These are phyloP conservation scores for Pelodiscus sinensis DNA, from an alignment of 2,113 vertebrate species.

Conservation along the genomic window DNA sequence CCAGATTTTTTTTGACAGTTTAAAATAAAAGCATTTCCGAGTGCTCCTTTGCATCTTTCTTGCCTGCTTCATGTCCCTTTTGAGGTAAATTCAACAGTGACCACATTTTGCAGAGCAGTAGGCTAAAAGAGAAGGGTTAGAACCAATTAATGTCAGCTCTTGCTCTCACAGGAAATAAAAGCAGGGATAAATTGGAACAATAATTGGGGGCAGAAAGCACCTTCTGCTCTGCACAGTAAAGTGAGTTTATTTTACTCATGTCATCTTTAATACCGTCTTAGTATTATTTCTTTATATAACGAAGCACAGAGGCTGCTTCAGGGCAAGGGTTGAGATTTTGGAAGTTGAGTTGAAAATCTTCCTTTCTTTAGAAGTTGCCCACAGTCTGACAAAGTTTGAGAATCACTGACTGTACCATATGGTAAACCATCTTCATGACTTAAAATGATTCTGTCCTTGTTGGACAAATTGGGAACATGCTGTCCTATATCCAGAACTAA, in stretches of 20 bases:
- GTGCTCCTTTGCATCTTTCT: neutral
- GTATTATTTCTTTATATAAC: neutral
- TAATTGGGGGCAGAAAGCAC: neutral
- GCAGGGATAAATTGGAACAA: neutral
- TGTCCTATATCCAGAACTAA: neutral
- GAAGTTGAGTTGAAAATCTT: neutral
- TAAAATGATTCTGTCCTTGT: constrained; percentile 22
- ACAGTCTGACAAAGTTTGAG: neutral
- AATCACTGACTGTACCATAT: neutral
- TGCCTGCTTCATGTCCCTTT: neutral
- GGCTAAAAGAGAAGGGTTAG: neutral
- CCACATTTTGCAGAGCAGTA: constrained; percentile 23
- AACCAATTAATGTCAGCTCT: neutral
- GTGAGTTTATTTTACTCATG: neutral
- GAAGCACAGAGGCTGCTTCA: neutral
- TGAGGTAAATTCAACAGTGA: neutral
- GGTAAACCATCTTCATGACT: neutral
- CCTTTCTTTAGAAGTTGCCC: neutral
- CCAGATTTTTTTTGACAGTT: constrained; percentile 28
- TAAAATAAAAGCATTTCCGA: neutral
- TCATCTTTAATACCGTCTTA: neutral
- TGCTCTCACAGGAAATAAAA: neutral
- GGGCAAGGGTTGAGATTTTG: neutral
- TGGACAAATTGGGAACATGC: neutral
- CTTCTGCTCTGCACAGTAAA: neutral